These are phyloP conservation scores for Nibea coibor DNA, from an alignment of 2,113 vertebrate species.

Conservation along the genomic window DNA sequence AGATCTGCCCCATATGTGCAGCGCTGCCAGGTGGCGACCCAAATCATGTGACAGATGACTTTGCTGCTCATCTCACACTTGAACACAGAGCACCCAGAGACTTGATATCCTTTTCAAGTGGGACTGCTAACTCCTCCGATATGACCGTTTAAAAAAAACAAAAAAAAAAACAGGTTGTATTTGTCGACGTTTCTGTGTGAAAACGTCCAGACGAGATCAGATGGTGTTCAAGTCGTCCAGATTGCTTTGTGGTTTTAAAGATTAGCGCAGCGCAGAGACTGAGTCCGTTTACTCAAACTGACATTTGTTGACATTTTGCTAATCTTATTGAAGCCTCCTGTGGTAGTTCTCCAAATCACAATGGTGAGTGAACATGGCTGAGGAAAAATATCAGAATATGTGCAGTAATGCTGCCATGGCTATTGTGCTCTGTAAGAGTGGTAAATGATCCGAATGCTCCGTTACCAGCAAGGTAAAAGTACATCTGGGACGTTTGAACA, in stretches of 20 bases:
- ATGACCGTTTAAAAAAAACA: background rate
- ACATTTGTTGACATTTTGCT: slow-evolving; percentile 44
- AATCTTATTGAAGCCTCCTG: slow-evolving; percentile 5
- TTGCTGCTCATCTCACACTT: slow-evolving; percentile 99
- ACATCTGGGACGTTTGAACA: background rate
- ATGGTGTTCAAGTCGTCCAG: background rate
- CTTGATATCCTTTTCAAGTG: slow-evolving; percentile 95
- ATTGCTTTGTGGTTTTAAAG: slow-evolving; percentile 17
- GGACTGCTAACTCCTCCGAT: background rate
- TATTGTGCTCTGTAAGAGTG: background rate
- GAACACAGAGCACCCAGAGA: slow-evolving; percentile 99
- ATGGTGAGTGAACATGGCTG: background rate
- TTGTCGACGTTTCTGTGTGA: background rate
- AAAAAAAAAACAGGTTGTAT: background rate
- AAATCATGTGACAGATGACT: slow-evolving; percentile 99
- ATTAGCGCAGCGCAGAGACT: background rate
- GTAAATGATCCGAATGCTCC: background rate
- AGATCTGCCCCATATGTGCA: slow-evolving; percentile 99
- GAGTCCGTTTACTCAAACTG: slow-evolving; percentile 11
- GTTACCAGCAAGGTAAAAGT: no score
- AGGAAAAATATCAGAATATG: background rate
- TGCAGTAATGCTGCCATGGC: background rate
- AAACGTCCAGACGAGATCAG: background rate
- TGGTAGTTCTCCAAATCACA: background rate
- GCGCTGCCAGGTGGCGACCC: slow-evolving; percentile 98